Base-by-base conservation (phyloP, 2,113 vertebrate species). In the Sclerurus mexicanus region DNA sequence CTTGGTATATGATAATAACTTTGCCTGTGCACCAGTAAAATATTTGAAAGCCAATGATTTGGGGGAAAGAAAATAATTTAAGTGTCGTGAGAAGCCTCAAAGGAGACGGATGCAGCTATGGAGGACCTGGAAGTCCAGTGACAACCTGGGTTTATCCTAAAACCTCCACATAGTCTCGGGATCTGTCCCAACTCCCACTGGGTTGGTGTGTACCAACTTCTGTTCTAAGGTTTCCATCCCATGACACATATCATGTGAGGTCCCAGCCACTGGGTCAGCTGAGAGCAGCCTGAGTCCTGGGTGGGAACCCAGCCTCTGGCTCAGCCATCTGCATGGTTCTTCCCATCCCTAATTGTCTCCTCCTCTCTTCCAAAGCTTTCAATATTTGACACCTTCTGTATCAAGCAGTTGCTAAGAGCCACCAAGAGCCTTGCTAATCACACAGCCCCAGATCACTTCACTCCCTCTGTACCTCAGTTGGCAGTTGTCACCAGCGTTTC, bases 111-210 rank as follows among this genome's bases (percentile, higher is more conserved):
- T 66, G 23, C 2, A 42, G 16, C 42, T 66, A 8, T 24, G 9
- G 50, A 86, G 31, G 15, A 24, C 31, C 31, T 44, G 40, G 31
- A 53, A 21, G 12, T 66, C 23, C 40, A 25, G 2, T 17, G 46
- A 40, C 49, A 4, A 62, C 23, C 24, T 37, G 18, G 82, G 39
- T 7, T 37, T 15, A 23, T 64, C 18, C 9, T 56, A 72, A 90
- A 56, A 4, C 9, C 9, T 85, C 14, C 30, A 42, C 9, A 62
- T 25, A 60, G 3, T 3, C 44, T 46, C 28, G 7, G 35, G 16
- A 80, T 74, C 23, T 82, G 39, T 8, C 10, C 5, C 35, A 2
- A 2, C 18, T 78, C 23, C 14, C 1, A 1, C 4, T 3, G 4
- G 10, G 9, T 14, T 20, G 9, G 9, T 52, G n/a, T 10, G 7